phyloP scores from a whole-genome alignment of 2,113 vertebrate species.

The Marmota monax region DNA sequence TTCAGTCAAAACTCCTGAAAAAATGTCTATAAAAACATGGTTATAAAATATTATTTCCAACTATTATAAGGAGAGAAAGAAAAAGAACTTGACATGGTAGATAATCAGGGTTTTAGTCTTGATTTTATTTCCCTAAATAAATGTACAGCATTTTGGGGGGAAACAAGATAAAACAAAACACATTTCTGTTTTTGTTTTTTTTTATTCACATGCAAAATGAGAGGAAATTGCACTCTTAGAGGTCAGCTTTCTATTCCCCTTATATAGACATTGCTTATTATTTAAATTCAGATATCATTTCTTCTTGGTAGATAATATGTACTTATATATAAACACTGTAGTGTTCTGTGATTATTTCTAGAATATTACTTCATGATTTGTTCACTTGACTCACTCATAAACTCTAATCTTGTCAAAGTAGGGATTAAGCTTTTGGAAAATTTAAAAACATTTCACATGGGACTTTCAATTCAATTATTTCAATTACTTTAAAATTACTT shows the following conservation, averaged over 20 bases:
- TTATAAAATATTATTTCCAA: background rate
- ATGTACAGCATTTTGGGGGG: accelerated
- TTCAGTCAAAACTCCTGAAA: background rate
- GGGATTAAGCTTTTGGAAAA: background rate
- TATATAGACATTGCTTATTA: background rate
- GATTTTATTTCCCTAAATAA: background rate
- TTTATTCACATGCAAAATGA: background rate
- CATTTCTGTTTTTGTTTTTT: background rate
- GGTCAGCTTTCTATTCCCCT: background rate
- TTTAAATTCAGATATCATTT: background rate
- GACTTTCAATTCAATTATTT: background rate
- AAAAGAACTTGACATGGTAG: background rate
- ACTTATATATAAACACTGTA: background rate
- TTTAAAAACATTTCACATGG: background rate
- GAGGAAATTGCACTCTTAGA: background rate
- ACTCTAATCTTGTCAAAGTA: background rate
- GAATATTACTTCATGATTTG: background rate
- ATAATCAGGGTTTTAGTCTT: background rate
- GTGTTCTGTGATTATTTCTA: background rate
- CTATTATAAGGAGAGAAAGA: background rate
- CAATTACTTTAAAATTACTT: background rate
- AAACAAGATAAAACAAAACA: no score
- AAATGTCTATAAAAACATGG: background rate
- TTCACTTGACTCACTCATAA: background rate
- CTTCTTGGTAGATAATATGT: background rate